phyloP scores from a whole-genome alignment of 2,797 vertebrate genomes.

The Phrynocephalus guinanensis region DNA sequence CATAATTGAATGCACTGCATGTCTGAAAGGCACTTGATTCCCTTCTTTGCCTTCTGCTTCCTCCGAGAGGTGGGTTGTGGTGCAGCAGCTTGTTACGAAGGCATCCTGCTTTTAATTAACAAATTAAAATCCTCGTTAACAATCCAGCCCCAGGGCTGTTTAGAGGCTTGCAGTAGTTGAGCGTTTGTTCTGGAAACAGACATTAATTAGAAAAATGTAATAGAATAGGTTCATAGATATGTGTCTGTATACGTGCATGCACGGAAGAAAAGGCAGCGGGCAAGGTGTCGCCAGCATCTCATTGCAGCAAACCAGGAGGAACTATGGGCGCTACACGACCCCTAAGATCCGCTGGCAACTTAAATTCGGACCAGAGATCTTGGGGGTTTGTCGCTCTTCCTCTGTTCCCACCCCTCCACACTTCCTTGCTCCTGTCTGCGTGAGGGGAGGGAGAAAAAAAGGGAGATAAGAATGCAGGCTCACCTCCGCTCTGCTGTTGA shows the following conservation, averaged over 20 bases:
- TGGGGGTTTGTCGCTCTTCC: too few relatives aligned
- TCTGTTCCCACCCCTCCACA: too few relatives aligned
- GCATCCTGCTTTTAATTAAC: conserved; percentile 80
- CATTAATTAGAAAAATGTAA: conserved; percentile 74
- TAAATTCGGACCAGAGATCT: too few relatives aligned
- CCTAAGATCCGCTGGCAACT: too few relatives aligned
- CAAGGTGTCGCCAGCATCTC: not conserved
- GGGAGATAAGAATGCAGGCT: too few relatives aligned
- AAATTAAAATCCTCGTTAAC: conserved; percentile 83
- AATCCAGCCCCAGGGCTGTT: conserved; percentile 75
- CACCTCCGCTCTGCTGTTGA: too few relatives aligned
- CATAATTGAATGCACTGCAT: conserved; percentile 12
- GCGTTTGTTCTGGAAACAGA: conserved; percentile 77
- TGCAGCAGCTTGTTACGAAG: conserved; percentile 70
- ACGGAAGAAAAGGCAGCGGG: not conserved
- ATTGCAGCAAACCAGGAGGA: not conserved
- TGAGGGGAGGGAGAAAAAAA: too few relatives aligned
- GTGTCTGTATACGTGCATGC: conserved; percentile 7
- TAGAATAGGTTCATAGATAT: conserved; percentile 65
- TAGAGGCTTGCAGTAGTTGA: conserved; percentile 73
- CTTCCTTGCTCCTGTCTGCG: too few relatives aligned
- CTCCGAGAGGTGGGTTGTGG: conserved; percentile 46
- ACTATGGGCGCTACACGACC: not conserved
- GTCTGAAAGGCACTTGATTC: conserved; percentile 15
- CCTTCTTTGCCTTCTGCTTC: not conserved